Conservation (phyloP, 2,888 invertebrate genomes). For the Phortica okadai region DNA sequence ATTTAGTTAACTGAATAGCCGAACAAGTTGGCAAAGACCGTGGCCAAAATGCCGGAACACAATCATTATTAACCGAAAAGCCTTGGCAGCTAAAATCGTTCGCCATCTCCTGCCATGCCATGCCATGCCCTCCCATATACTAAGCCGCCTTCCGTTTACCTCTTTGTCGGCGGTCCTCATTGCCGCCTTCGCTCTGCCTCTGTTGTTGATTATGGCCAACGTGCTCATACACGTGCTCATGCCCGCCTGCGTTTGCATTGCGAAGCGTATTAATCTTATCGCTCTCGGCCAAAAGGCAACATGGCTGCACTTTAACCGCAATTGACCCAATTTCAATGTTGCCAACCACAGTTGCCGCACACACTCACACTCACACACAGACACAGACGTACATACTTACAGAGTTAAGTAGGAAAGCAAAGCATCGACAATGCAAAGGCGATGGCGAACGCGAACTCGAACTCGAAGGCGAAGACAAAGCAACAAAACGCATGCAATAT, state of each 20-base stretch:
- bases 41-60: neutral
- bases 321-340: constrained; percentile 53
- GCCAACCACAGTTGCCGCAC: neutral
- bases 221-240: neutral
- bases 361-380: neutral
- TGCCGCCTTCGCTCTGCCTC: neutral
- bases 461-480: neutral
- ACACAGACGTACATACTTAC: neutral
- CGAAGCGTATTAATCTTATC: constrained; percentile 12
- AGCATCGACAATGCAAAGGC: neutral
- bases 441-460: neutral
- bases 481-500: constrained; percentile 21
- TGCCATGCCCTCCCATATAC: neutral
- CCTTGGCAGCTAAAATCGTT: neutral
- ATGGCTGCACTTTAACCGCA: constrained; percentile 39
- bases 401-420: neutral
- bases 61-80: neutral
- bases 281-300: constrained; percentile 22
- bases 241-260: neutral
- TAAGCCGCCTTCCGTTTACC: too few relatives aligned
- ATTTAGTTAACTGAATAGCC: constrained; percentile 53
- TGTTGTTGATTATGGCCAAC: neutral
- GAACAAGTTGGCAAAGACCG: neutral
- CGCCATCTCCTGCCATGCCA: neutral
- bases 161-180: neutral